Percentiles rank a stretch among this genome's conserved stretches.
These are phyloP conservation scores for Camptogramma bilineatum DNA, from an alignment of 2,888 invertebrate genomes.

Conservation along the genomic window DNA sequence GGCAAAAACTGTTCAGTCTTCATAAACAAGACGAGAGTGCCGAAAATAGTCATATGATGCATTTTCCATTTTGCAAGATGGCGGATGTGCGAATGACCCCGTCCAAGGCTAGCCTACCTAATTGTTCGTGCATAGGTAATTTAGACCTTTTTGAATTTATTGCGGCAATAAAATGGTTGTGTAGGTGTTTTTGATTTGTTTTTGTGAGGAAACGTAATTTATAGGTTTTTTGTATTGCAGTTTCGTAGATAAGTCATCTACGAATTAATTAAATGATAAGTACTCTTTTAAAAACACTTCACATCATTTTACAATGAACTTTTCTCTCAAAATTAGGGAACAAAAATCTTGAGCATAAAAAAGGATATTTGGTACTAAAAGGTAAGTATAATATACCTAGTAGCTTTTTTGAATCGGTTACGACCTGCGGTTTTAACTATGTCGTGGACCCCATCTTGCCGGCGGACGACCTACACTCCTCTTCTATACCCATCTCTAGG, in stretches of 20 bases:
- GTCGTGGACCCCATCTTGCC: too few relatives aligned
- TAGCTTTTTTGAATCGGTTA: too few relatives aligned
- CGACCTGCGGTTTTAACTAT: too few relatives aligned
- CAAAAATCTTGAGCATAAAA: too few relatives aligned
- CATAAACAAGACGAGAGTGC: slow-evolving; percentile 25
- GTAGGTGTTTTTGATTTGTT: slow-evolving; percentile 29
- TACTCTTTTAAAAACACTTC: too few relatives aligned
- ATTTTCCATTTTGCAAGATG: slow-evolving; percentile 40
- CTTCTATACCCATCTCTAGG: too few relatives aligned
- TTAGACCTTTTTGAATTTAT: slow-evolving; percentile 31
- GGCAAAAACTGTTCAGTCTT: slow-evolving; percentile 24
- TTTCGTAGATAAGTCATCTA: neutral
- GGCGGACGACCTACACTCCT: too few relatives aligned
- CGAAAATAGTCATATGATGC: slow-evolving; percentile 34
- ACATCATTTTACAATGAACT: too few relatives aligned
- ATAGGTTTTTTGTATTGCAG: slow-evolving; percentile 5
- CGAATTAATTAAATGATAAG: too few relatives aligned
- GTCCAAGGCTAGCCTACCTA: slow-evolving; percentile 42
- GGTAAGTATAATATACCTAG: too few relatives aligned
- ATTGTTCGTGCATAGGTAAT: slow-evolving; percentile 47
- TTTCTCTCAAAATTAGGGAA: too few relatives aligned
- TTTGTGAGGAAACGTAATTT: slow-evolving; percentile 19
- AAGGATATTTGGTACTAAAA: too few relatives aligned
- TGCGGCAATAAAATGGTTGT: slow-evolving; percentile 25
- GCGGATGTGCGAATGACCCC: slow-evolving; percentile 36